Percentiles rank a stretch among this genome's conserved stretches.
Conservation (phyloP, 2,888 invertebrate genomes). For the Amiota mariae region DNA sequence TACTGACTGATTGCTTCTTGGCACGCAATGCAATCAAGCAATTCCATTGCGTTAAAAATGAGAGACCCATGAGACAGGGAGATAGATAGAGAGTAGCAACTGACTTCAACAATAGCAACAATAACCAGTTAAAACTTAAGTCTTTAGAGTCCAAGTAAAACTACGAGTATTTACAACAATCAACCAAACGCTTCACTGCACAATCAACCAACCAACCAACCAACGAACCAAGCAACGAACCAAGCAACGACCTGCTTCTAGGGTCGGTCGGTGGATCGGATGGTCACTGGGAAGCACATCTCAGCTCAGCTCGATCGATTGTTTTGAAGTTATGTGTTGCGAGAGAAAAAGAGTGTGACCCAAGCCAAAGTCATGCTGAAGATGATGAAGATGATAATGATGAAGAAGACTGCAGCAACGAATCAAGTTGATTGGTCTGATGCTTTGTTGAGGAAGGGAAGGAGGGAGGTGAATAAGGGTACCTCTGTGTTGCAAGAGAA, state of each 20-base stretch:
- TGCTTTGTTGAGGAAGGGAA: too few relatives aligned
- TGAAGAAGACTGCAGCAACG: too few relatives aligned
- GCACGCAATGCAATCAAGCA: conserved; percentile 58
- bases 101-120: not conserved
- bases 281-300: not conserved
- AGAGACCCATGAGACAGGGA: not conserved
- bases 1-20: conserved; percentile 57
- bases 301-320: not conserved
- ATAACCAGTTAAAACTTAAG: too few relatives aligned
- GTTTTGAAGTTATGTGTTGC: too few relatives aligned
- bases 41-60: not conserved
- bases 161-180: conserved; percentile 2
- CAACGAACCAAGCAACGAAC: not conserved
- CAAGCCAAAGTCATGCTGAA: too few relatives aligned
- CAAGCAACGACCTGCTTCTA: not conserved
- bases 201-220: not conserved
- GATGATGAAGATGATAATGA: too few relatives aligned
- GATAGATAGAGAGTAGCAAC: not conserved
- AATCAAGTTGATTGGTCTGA: too few relatives aligned
- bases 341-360: too few relatives aligned
- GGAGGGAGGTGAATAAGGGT: too few relatives aligned
- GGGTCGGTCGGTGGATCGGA: not conserved
- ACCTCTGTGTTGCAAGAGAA: too few relatives aligned
- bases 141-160: too few relatives aligned
- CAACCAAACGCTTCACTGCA: not conserved